Evolutionary conservation across 2,888 invertebrate genomes (phyloP), one percentile per base, ranked within the genome.

Genomic region (Drosophila acutilabella): DNA sequence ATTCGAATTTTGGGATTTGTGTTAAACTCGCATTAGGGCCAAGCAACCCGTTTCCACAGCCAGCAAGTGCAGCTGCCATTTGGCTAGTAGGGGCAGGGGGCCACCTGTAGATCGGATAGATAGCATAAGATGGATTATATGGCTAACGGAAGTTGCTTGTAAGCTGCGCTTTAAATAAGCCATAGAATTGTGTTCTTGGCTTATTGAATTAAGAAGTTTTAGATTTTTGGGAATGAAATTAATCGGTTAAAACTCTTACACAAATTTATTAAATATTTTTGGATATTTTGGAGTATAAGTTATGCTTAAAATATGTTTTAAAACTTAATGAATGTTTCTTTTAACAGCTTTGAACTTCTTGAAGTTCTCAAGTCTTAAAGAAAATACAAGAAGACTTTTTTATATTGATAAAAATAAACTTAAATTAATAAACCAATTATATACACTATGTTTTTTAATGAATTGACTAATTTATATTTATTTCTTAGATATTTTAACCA

Each of bases 41-140:
- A 53, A 47, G 5, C 50, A 45, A 52, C 45, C 64, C 26, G 54
- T 56, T 52, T 41, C 6, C 5, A 14, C 36, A 76, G 73, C 87
- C 73, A 73, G 70, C 78, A 68, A 87, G 65, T 70, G 78, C 66
- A 57, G 66, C 65, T 48, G 57, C n/a, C 30, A 18, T 14, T 51
- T 50, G 40, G n/a, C 8, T 4, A 16, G 36, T 11, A 13, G 2
- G 44, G 40, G 13, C 3, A 40, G 16, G 41, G 33, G 14, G 23
- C 6, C 54, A 66, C 14, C 66, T 72, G 53, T 48, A 38, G 54
- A 66, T 77, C 41, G 40, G 3, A 11, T 7, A 53, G 59, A 66
- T 72, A 53, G 16, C 33, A 0, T 11, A 1, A 65, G 38, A 23
- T 57, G 30, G 58, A 67, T 73, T 45, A 52, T 23, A 44, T 1